Evolutionary conservation across 1,140 invertebrate genomes (phyloP).

Genomic region (Drosophila subpulchrella): DNA sequence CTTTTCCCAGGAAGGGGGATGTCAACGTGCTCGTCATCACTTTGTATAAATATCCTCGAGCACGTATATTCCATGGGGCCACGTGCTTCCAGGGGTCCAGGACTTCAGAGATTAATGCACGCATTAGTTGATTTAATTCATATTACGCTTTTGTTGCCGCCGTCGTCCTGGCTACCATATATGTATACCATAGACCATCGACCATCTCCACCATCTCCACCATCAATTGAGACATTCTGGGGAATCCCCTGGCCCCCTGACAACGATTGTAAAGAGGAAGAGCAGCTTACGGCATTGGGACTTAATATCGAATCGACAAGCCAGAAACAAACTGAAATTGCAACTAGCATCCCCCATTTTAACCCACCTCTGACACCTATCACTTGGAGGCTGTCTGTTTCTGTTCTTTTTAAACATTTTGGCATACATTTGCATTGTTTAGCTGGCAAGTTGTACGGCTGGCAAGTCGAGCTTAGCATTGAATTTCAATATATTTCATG

Average conservation of each 20-base stretch:
- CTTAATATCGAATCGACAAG: constrained; percentile 38
- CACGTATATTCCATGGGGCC: constrained; percentile 77
- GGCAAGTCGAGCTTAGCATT: constrained; percentile 52
- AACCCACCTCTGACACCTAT: constrained; percentile 21
- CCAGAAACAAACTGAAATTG: constrained; percentile 30
- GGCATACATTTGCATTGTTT: constrained; percentile 55
- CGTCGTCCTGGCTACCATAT: constrained; percentile 48
- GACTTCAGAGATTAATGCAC: constrained; percentile 83
- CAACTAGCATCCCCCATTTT: not conserved
- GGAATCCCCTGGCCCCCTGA: constrained; percentile 57
- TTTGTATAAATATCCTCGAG: constrained; percentile 84
- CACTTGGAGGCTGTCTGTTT: constrained; percentile 15
- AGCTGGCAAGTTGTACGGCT: not conserved
- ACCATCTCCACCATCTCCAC: constrained; percentile 14
- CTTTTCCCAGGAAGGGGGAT: constrained; percentile 13
- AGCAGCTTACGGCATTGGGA: constrained; percentile 37
- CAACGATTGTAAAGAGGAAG: constrained; percentile 26
- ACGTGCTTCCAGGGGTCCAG: constrained; percentile 70
- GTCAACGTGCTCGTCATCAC: constrained; percentile 74
- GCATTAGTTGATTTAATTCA: constrained; percentile 84
- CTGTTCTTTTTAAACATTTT: constrained; percentile 43
- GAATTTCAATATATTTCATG: constrained; percentile 81
- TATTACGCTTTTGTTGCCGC: constrained; percentile 54
- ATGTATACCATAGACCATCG: not conserved
- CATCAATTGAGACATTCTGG: constrained; percentile 78